These are phyloP conservation scores for Antechinus stuartii DNA, from an alignment of 2,113 vertebrate genomes.

Conservation along the genomic window DNA sequence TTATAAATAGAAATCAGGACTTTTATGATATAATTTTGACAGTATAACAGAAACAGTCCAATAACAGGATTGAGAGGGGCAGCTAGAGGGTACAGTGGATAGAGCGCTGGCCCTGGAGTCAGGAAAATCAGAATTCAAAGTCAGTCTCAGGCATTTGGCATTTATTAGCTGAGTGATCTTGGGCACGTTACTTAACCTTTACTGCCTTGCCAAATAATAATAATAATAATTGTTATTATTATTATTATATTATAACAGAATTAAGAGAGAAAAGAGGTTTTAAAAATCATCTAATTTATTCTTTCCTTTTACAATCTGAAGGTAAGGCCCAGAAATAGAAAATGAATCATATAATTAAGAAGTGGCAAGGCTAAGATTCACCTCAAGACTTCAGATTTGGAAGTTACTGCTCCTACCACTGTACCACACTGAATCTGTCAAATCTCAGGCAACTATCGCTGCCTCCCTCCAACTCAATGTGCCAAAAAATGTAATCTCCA, in stretches of 20 bases:
- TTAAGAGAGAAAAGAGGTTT: not conserved
- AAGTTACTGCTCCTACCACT: not conserved
- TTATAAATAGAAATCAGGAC: not conserved
- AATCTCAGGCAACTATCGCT: not conserved
- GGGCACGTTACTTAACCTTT: too few species aligned
- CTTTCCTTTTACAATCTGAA: not conserved
- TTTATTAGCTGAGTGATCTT: too few species aligned
- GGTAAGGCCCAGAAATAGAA: not conserved
- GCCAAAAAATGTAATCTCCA: not conserved
- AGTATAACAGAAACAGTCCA: not conserved
- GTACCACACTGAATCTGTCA: not conserved
- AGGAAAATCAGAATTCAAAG: too few species aligned
- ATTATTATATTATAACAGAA: not conserved
- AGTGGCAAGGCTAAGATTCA: not conserved
- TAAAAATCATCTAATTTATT: not conserved
- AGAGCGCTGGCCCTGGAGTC: too few species aligned
- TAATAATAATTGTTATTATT: not conserved
- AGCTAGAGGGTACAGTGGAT: too few species aligned
- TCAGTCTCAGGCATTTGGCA: too few species aligned
- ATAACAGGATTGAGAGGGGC: not conserved
- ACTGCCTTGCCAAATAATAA: too few species aligned
- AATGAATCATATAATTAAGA: not conserved
- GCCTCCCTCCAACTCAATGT: not conserved
- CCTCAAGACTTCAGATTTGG: not conserved
- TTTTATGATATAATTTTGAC: not conserved